phyloP scores from a whole-genome alignment of 2,113 vertebrate species.

The Lepisosteus oculatus region DNA sequence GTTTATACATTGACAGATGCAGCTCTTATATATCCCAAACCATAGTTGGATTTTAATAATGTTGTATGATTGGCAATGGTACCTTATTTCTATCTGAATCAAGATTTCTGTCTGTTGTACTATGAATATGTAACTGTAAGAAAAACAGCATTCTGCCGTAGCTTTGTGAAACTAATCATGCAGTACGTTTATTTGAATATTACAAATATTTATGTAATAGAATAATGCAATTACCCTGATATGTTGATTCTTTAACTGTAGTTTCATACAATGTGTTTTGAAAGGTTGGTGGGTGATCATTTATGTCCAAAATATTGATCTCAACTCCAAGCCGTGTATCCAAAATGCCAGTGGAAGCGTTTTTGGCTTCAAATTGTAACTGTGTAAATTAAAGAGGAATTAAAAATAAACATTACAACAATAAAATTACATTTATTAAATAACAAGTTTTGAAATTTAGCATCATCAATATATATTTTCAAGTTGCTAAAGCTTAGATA shows the following conservation, averaged over 20 bases:
- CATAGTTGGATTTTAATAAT: too few species aligned
- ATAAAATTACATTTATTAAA: neutral
- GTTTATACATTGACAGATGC: too few species aligned
- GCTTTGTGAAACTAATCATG: too few species aligned
- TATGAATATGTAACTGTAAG: too few species aligned
- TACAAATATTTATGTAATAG: too few species aligned
- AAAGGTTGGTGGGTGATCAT: constrained; percentile 50
- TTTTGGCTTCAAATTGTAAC: constrained; percentile 33
- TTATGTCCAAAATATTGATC: constrained; percentile 39
- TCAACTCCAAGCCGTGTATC: constrained; percentile 39
- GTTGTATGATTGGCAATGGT: too few species aligned
- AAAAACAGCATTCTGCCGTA: too few species aligned
- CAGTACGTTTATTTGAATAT: too few species aligned
- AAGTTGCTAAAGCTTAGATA: too few species aligned
- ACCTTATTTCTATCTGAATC: too few species aligned
- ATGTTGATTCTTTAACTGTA: constrained; percentile 26
- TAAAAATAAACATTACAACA: constrained; percentile 9
- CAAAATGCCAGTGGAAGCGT: rapidly evolving
- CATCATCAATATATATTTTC: neutral
- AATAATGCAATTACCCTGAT: constrained; percentile 41
- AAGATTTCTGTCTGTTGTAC: too few species aligned
- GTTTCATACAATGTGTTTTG: neutral
- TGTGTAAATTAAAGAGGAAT: constrained; percentile 3
- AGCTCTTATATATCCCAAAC: too few species aligned
- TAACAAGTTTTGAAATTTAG: neutral